Evolutionary conservation across 2,797 vertebrate species (phyloP).

Genomic region (Acanthis flammea): DNA sequence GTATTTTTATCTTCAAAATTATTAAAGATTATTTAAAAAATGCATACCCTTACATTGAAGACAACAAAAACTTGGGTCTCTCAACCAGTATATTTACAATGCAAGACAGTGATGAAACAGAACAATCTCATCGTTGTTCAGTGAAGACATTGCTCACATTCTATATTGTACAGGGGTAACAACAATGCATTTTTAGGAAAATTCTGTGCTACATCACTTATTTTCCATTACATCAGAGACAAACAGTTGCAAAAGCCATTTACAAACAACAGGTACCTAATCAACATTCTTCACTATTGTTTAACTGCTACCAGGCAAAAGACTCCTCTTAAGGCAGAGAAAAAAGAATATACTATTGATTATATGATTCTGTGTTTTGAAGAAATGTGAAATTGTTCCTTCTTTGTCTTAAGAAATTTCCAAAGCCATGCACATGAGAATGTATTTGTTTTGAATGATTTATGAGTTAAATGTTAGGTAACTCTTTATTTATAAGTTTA

Average conservation of each 20-base stretch:
- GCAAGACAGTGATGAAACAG: background rate
- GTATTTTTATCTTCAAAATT: background rate
- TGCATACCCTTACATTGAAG: background rate
- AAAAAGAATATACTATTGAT: background rate
- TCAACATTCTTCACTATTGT: background rate
- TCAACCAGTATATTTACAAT: background rate
- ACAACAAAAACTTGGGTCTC: background rate
- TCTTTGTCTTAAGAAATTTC: background rate
- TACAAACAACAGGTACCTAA: background rate
- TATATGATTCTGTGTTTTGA: background rate
- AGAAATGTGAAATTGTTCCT: background rate
- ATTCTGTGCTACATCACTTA: conserved; percentile 2
- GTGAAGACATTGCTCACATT: conserved; percentile 10
- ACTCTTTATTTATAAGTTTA: background rate
- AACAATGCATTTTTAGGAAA: conserved; percentile 22
- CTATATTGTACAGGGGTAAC: conserved; percentile 19
- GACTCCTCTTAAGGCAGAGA: background rate
- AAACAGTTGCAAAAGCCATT: background rate
- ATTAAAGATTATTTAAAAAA: background rate
- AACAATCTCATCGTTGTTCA: conserved; percentile 31
- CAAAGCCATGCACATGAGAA: background rate
- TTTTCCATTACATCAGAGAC: background rate
- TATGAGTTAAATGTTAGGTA: background rate
- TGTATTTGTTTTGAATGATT: background rate
- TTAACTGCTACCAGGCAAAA: conserved; percentile 11